Base-by-base conservation (phyloP, 2,888 invertebrate genomes). In the Drosophila mimica region DNA sequence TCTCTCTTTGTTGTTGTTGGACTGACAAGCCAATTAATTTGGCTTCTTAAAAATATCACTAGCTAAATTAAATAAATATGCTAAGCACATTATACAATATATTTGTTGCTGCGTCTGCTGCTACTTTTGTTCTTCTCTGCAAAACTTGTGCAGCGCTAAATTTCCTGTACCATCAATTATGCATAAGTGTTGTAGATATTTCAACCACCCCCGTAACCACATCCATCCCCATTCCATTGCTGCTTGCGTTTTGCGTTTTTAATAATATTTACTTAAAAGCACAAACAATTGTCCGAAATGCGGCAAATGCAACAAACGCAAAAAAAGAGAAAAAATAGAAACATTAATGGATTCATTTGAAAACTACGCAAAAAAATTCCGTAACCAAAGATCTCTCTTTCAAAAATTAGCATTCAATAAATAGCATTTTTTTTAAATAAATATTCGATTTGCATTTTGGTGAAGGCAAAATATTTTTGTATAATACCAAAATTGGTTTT, bases 121-220 rank as follows among this genome's bases (percentile, higher is more conserved):
- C 46, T 51, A 31, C 61, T 78, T 62, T 70, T 79, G 61, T 65
- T 61, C 56, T 74, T 15, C 46, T 46, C 15, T 38, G 40, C 48
- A 56, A 60, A 59, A 64, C 34, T 80, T 63, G 61, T 53, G 65
- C 74, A 70, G 58, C 59, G 75, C 67, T 31, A 70, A 79, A 69
- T 76, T 88, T 90, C 90, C 90, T 88, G 87, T 74, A 89, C 83
- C 90, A 88, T 88, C 89, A 90, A 88, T 88, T 90, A 90, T 79
- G 81, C 65, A 79, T 59, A 78, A 82, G 83, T 77, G 70, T 70
- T 70, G 68, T 65, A 76, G 46, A 65, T 66, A 86, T 70, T 76
- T 76, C 33, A 63, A 0, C 34, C 13, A 25, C 20, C 15, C 67
- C 49, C 38, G 40, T 30, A n/a, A 38, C 38, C 40, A 51, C 56